Conservation (phyloP, 2,113 vertebrate species). For the Cryptoleucopteryx plumbea region DNA sequence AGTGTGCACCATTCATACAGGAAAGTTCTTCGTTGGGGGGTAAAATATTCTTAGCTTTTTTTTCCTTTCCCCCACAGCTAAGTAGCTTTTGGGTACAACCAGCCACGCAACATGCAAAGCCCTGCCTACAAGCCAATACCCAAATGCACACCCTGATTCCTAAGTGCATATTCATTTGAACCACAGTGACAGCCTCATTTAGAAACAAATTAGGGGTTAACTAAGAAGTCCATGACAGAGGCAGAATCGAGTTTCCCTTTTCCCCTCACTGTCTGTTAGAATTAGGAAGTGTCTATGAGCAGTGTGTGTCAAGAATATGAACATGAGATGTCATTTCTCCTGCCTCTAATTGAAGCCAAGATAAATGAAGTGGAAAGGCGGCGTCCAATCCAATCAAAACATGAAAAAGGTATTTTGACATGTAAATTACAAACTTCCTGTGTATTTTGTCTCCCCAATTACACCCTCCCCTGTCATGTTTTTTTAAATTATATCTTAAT, state of each 20-base stretch:
- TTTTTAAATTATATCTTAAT: constrained; percentile 85
- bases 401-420: constrained; percentile 84
- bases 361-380: constrained; percentile 84
- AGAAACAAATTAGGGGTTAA: constrained; percentile 82
- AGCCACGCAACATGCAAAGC: background rate
- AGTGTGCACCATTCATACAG: background rate
- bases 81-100: background rate
- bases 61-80: background rate
- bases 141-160: constrained; percentile 16
- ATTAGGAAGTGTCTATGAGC: constrained; percentile 77
- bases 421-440: constrained; percentile 85
- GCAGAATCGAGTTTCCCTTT: constrained; percentile 72
- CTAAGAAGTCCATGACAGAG: constrained; percentile 74
- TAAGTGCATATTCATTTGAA: constrained; percentile 54
- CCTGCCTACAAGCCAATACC: background rate
- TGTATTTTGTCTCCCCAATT: constrained; percentile 84
- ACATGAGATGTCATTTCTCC: constrained; percentile 71
- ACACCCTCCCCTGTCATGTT: constrained; percentile 83
- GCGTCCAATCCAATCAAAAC: constrained; percentile 83
- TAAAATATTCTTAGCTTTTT: background rate
- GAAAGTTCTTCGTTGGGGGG: background rate
- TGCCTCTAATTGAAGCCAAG: constrained; percentile 79
- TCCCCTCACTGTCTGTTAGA: constrained; percentile 77
- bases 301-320: constrained; percentile 73
- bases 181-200: constrained; percentile 77